Evolutionary conservation across 1,140 invertebrate genomes (phyloP).

Genomic region (Danaus melanippus): DNA sequence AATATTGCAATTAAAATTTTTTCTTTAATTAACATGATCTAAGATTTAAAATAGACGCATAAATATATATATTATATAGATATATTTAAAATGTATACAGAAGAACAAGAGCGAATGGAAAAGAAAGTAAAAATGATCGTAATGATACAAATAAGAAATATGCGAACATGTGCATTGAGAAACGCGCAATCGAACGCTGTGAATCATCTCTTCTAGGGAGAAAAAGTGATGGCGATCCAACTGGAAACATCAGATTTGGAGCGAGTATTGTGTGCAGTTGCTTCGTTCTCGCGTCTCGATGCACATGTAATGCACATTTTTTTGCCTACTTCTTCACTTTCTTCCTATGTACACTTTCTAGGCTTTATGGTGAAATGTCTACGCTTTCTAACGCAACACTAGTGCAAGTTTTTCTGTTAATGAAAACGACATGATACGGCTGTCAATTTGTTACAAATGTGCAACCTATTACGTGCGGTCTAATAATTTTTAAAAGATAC

Average conservation of each 20-base stretch:
- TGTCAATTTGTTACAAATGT: too few relatives aligned
- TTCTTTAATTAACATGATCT: too few relatives aligned
- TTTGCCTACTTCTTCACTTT: conserved; percentile 68
- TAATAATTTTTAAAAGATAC: too few relatives aligned
- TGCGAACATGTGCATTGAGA: conserved; percentile 47
- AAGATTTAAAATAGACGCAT: too few relatives aligned
- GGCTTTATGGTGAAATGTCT: conserved; percentile 66
- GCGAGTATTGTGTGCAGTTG: conserved; percentile 43
- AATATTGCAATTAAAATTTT: too few relatives aligned
- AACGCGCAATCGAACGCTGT: conserved; percentile 52
- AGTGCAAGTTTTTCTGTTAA: conserved; percentile 68
- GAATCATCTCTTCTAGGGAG: conserved; percentile 43
- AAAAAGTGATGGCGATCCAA: conserved; percentile 54
- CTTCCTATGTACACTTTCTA: conserved; percentile 70
- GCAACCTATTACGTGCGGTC: too few relatives aligned
- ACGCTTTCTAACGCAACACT: conserved; percentile 66
- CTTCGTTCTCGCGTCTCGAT: conserved; percentile 40
- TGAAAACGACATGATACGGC: conserved; percentile 57
- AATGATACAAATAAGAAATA: conserved; percentile 63
- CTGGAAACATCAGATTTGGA: conserved; percentile 52
- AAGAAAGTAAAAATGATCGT: conserved; percentile 71
- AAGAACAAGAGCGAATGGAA: conserved; percentile 64
- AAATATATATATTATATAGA: too few relatives aligned
- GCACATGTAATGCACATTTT: conserved; percentile 52
- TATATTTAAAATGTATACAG: too few relatives aligned